phyloP scores from a whole-genome alignment of 2,888 invertebrate species.

The Subacronicta megacephala region DNA sequence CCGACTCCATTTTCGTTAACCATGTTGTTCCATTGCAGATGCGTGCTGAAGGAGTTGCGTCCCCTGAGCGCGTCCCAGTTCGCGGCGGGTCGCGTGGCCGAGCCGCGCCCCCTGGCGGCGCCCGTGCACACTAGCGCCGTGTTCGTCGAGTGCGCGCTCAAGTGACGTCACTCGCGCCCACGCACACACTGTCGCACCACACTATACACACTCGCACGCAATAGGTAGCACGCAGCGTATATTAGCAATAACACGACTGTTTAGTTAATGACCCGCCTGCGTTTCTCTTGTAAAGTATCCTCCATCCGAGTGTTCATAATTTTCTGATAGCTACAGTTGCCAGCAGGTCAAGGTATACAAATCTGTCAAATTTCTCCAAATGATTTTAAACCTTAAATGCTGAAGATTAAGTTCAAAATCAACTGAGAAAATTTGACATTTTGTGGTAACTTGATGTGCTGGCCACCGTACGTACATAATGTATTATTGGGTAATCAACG shows the following conservation, averaged over 20 bases:
- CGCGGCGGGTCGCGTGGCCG: slow-evolving; percentile 54
- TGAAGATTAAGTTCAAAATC: no score
- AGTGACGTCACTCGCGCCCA: slow-evolving; percentile 72
- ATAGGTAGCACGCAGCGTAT: slow-evolving; percentile 19
- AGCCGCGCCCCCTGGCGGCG: slow-evolving; percentile 23
- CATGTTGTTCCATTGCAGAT: slow-evolving; percentile 63
- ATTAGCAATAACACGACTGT: background rate
- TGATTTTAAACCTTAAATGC: no score
- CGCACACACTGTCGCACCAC: slow-evolving; percentile 12
- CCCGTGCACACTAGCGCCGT: slow-evolving; percentile 61
- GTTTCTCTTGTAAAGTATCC: no score
- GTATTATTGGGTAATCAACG: no score
- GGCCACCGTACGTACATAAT: no score
- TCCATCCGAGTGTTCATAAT: no score
- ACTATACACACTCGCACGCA: background rate
- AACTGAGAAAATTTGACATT: no score
- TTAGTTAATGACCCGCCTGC: background rate
- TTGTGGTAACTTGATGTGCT: no score
- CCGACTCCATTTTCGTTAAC: no score
- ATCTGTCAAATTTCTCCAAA: no score
- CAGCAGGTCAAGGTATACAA: no score
- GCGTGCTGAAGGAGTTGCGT: slow-evolving; percentile 89
- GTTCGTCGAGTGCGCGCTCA: slow-evolving; percentile 87
- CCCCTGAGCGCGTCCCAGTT: slow-evolving; percentile 90
- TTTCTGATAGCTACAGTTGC: no score